Base-by-base conservation (phyloP, 1,140 invertebrate species). In the Octopus bimaculoides region DNA sequence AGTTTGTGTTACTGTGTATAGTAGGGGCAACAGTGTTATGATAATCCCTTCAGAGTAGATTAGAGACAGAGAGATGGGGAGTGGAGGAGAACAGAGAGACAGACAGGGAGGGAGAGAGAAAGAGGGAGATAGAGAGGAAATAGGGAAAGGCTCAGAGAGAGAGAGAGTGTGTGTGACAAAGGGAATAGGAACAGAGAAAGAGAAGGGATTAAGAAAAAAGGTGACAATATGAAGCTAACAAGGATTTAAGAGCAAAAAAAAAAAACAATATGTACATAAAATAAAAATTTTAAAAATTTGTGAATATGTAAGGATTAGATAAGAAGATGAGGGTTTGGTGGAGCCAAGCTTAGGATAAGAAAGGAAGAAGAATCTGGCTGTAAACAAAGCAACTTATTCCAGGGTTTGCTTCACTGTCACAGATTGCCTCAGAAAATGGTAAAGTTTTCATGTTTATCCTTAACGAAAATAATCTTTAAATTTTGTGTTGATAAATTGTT, bases 251-350 rank as follows among this genome's bases (percentile, higher is more conserved):
- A 61, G 56, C 9, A 61, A 17, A 9, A 61, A 61, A 61, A 61
- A 17, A 9, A 61, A 61, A 17, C 1, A 61, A 61, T 12, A 61
- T 17, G 56, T 61, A 12, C 3, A 41, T 41, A 3, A 41, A 61
- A 12, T 61, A 17, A 61, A 61, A 9, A 61, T 61, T 17, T 61
- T 61, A 12, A 61, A 17, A 41, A 55, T 54, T 71, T 12, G 69
- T 52, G 71, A 52, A 78, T 52, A 26, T n/a, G 77, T 53, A 77
- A 75, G 71, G 78, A 78, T 77, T 56, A 55, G 54, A 69, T 75
- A 78, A 80, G 78, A 80, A 52, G 54, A 54, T 53, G 78, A 79
- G 78, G 71, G 81, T 77, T 71, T 56, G 78, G 79, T 66, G 79
- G 73, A 81, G 54, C 54, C 71, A 79, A 78, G 66, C 77, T 75